Evolutionary conservation across 2,113 vertebrate species (phyloP).

Genomic region (Phylloscopus trochiloides): DNA sequence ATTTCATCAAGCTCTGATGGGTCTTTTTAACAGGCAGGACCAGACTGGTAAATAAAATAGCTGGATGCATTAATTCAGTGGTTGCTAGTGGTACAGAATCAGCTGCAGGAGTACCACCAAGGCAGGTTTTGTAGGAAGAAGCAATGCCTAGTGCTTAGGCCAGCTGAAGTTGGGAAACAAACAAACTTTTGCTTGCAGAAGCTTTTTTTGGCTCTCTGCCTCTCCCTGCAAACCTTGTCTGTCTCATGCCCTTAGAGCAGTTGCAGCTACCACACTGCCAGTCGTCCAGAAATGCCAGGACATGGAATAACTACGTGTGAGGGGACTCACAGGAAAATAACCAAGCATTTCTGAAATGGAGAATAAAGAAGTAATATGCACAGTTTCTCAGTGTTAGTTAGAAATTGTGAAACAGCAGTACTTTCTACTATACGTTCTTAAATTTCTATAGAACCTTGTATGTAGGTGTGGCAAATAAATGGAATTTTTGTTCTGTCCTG

Average conservation of each 20-base stretch:
- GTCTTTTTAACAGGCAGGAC: not conserved
- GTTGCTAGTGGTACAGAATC: not conserved
- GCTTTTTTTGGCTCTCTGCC: constrained; percentile 24
- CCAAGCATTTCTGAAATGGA: not conserved
- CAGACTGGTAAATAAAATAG: not conserved
- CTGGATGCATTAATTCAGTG: not conserved
- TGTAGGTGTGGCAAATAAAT: not conserved
- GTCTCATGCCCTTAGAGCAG: constrained; percentile 5
- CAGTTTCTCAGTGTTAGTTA: not conserved
- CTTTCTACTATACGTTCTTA: not conserved
- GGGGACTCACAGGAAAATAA: not conserved
- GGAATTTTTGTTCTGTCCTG: not conserved
- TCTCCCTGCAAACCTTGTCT: constrained; percentile 23
- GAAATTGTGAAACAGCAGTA: not conserved
- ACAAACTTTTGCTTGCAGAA: constrained; percentile 47
- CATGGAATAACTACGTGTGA: not conserved
- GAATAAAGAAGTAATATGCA: not conserved
- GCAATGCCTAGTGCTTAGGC: not conserved
- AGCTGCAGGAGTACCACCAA: not conserved
- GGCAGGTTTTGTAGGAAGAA: not conserved
- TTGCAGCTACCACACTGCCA: not conserved
- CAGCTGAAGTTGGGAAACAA: constrained; percentile 42
- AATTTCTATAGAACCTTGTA: not conserved
- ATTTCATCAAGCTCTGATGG: not conserved
- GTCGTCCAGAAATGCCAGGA: not conserved